phyloP scores from a whole-genome alignment of 2,797 vertebrate genomes.

The Liparis tanakae region DNA sequence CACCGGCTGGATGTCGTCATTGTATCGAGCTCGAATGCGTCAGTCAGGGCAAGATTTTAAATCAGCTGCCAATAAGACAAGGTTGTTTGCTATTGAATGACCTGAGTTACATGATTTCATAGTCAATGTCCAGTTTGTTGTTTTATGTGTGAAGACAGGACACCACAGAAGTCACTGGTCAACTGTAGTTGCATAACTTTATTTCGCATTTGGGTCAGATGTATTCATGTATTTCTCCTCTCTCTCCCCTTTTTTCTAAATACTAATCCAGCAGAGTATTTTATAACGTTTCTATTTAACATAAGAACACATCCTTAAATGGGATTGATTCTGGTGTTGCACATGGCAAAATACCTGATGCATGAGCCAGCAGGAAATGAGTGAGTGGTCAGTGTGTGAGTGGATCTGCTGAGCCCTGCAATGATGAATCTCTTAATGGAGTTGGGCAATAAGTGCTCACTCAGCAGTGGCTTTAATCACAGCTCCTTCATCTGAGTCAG shows the following conservation, averaged over 20 bases:
- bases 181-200: constrained; percentile 57
- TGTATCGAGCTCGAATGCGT: constrained; percentile 43
- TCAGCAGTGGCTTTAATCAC: constrained; percentile 71
- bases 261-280: background rate
- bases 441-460: constrained; percentile 55
- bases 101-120: background rate
- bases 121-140: background rate
- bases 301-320: constrained; percentile 2
- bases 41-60: constrained; percentile 32
- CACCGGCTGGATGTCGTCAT: constrained; percentile 6
- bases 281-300: background rate
- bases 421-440: constrained; percentile 66
- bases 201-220: constrained; percentile 1
- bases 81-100: background rate
- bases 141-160: too few species aligned
- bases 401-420: constrained; percentile 50
- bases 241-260: background rate
- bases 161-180: background rate
- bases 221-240: background rate
- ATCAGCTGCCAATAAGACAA: constrained; percentile 20
- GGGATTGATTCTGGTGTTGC: constrained; percentile 12
- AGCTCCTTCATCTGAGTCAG: constrained; percentile 53
- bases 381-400: constrained; percentile 20
- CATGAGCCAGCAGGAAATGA: constrained; percentile 57
- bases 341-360: constrained; percentile 41